Evolutionary conservation across 2,113 vertebrate genomes (phyloP).

Genomic region (Nerophis lumbriciformis): DNA sequence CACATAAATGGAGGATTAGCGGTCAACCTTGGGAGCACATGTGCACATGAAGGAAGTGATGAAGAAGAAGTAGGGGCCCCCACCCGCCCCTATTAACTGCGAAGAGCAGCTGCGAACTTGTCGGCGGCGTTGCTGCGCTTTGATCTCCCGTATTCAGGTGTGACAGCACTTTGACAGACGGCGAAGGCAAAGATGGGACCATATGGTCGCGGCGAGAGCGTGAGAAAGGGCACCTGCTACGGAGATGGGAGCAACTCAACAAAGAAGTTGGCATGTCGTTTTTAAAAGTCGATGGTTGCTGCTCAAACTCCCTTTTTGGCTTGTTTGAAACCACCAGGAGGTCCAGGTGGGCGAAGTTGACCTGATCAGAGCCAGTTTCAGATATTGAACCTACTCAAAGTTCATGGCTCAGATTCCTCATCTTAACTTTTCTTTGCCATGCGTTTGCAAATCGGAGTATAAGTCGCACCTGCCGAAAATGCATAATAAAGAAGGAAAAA

Average conservation of each 20-base stretch:
- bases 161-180: conserved; percentile 62
- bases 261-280: conserved; percentile 34
- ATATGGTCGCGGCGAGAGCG: conserved; percentile 56
- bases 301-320: conserved; percentile 8
- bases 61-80: conserved; percentile 38
- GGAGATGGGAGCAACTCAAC: conserved; percentile 31
- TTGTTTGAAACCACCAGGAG: conserved; percentile 7
- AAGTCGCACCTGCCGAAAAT: too few species aligned
- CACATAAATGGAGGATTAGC: conserved; percentile 65
- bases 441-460: too few species aligned
- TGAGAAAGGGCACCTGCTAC: conserved; percentile 69
- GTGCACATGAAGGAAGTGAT: conserved; percentile 28
- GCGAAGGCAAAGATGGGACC: conserved; percentile 42
- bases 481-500: too few species aligned
- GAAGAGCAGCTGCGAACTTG: conserved; percentile 62
- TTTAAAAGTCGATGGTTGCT: conserved; percentile 15
- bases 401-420: conserved; percentile 3
- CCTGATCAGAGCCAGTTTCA: conserved; percentile 3
- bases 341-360: conserved; percentile 15
- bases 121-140: conserved; percentile 54
- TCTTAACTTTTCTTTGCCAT: too few species aligned
- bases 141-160: conserved; percentile 72
- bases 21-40: conserved; percentile 65
- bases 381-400: conserved; percentile 12
- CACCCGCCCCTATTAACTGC: not conserved